phyloP scores from a whole-genome alignment of 2,113 vertebrate genomes.

The Hyla sarda region DNA sequence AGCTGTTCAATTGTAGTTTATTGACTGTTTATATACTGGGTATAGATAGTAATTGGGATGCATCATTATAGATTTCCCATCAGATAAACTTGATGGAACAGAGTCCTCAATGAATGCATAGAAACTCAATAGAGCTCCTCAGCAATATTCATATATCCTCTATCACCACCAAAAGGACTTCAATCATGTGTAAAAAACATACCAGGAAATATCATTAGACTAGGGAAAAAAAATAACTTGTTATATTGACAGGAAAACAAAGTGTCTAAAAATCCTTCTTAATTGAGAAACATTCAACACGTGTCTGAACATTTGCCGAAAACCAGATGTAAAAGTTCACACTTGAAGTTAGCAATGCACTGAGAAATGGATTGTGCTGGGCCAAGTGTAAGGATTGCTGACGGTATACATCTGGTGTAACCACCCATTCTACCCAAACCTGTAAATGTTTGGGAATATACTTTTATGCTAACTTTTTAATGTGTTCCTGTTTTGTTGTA shows the following conservation, averaged over 20 bases:
- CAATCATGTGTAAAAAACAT: conserved; percentile 34
- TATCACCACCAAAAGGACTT: background rate
- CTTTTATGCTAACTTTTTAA: background rate
- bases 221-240: background rate
- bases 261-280: background rate
- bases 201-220: conserved; percentile 31
- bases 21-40: conserved; percentile 38
- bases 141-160: conserved; percentile 23
- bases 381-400: background rate
- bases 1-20: conserved; percentile 26
- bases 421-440: too few species aligned
- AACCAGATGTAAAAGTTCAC: background rate
- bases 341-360: background rate
- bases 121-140: conserved; percentile 16
- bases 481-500: too few species aligned
- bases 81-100: conserved; percentile 48
- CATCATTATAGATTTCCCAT: conserved; percentile 57
- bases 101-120: background rate
- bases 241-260: background rate
- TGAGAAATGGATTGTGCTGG: background rate
- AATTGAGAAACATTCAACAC: background rate
- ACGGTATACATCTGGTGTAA: background rate
- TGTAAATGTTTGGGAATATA: background rate
- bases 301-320: background rate
- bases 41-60: conserved; percentile 46